Evolutionary conservation across 1,140 invertebrate species (phyloP), one percentile per base, ranked within the genome.

Genomic region (Tenebrio molitor): DNA sequence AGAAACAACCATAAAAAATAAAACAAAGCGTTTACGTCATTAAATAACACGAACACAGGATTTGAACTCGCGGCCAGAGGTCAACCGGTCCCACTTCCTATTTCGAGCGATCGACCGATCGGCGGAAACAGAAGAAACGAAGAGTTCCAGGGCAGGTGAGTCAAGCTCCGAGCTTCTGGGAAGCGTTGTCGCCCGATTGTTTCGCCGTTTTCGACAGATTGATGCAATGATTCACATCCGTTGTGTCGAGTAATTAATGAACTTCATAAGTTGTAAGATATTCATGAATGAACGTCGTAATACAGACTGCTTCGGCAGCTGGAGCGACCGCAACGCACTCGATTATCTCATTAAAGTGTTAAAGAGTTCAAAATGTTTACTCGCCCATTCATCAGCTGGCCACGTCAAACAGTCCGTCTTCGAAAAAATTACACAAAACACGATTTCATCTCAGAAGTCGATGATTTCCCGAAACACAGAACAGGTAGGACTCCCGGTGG

Each of bases 1-100:
- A 71, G 65, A 76, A 71, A 58, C 41, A 62, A 44, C 33, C 69
- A 44, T 62, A 71, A 71, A 70, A 64, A 74, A 75, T 66, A 73
- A 71, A 36, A 71, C 33, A 17, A 73, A 69, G 39, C 36, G 23
- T 44, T 44, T 44, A 42, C 42, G 23, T 44, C 34, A 25, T 64
- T 64, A 39, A 53, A 19, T 19, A 23, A 23, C 46, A 53, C 46
- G 46, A 25, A 21, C 46, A 39, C 12, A 7, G 36, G 36, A 39
- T 39, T 39, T 39, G 36, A 39, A 39, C 36, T 12, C 36, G 6
- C 12, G 36, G 36, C n/a, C 36, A 39, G 36, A 39, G 36, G 36
- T 39, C 36, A 39, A n/a, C 12, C 2, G 3, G 3, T 29, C 25
- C 3, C 3, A 4, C 8, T 29, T 8, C 25, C 25, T 29, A 4